A percentile compares a stretch with the other conserved stretches of the same genome.
Conservation (phyloP, 2,113 vertebrate genomes). For the Sphaerodactylus townsendi region DNA sequence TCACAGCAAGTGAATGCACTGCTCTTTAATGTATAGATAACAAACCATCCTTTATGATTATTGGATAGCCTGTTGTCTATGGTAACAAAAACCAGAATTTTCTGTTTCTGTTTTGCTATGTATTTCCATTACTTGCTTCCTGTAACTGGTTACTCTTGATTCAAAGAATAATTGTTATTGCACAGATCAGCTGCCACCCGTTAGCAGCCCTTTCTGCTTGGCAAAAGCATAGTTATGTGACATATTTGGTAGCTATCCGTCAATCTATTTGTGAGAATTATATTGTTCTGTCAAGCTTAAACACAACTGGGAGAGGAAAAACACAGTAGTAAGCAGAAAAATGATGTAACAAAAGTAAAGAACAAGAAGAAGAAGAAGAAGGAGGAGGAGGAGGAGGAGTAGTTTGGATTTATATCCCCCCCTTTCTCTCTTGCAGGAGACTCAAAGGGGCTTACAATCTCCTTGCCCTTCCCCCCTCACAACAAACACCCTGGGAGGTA, state of each 20-base stretch:
- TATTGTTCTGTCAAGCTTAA: slow-evolving; percentile 18
- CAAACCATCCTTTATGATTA: background rate
- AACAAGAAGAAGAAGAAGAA: no score
- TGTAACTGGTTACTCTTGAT: background rate
- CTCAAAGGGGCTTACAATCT: no score
- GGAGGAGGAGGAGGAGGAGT: no score
- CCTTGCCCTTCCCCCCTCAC: no score
- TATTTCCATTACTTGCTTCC: no score
- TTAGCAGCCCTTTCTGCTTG: background rate
- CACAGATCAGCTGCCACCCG: background rate
- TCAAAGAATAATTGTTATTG: slow-evolving; percentile 1
- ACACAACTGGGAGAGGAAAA: slow-evolving; percentile 2
- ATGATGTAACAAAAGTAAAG: no score
- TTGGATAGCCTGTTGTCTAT: background rate
- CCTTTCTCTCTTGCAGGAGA: no score
- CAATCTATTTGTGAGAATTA: slow-evolving; percentile 2
- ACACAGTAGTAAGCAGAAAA: background rate
- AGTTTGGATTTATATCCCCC: no score
- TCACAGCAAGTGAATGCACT: background rate
- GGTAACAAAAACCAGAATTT: background rate
- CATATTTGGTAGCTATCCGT: background rate
- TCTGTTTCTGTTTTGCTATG: no score
- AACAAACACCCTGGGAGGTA: no score
- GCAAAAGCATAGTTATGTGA: background rate
- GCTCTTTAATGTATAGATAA: background rate